A percentile compares a stretch with the other conserved stretches of the same genome.
Conservation (phyloP, 2,888 invertebrate species). For the Drosophila incognita region DNA sequence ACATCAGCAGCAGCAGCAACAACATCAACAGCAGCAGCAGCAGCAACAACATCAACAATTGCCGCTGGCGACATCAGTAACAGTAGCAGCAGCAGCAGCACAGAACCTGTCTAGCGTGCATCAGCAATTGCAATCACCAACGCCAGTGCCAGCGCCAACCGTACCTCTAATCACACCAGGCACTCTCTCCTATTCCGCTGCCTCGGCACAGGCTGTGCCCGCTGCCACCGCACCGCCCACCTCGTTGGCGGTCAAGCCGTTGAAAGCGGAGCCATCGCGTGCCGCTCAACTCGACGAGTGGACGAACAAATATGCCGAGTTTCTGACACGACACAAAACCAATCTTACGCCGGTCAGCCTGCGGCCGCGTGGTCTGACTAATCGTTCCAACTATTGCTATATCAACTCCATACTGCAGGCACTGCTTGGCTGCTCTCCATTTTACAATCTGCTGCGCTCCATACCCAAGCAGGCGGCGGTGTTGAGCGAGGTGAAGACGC, state of each 20-base stretch:
- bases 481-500: conserved; percentile 89
- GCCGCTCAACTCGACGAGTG: conserved; percentile 82
- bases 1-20: conserved; percentile 27
- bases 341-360: conserved; percentile 92
- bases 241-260: conserved; percentile 58
- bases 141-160: conserved; percentile 67
- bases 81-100: conserved; percentile 24
- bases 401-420: conserved; percentile 98
- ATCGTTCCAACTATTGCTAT: conserved; percentile 98
- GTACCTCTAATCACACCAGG: conserved; percentile 82
- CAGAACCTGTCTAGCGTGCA: conserved; percentile 56
- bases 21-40: conserved; percentile 21
- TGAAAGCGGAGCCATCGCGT: conserved; percentile 57
- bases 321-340: conserved; percentile 90
- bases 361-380: conserved; percentile 95
- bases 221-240: conserved; percentile 39
- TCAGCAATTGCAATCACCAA: conserved; percentile 66
- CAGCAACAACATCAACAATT: conserved; percentile 32
- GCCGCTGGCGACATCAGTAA: conserved; percentile 4
- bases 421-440: conserved; percentile 96
- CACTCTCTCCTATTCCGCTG: conserved; percentile 84
- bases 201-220: conserved; percentile 84
- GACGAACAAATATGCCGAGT: conserved; percentile 88
- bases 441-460: conserved; percentile 94
- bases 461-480: conserved; percentile 88